Evolutionary conservation across 2,888 invertebrate species (phyloP), one percentile per base, ranked within the genome.

Genomic region (Bursaphelenchus okinawaensis): DNA sequence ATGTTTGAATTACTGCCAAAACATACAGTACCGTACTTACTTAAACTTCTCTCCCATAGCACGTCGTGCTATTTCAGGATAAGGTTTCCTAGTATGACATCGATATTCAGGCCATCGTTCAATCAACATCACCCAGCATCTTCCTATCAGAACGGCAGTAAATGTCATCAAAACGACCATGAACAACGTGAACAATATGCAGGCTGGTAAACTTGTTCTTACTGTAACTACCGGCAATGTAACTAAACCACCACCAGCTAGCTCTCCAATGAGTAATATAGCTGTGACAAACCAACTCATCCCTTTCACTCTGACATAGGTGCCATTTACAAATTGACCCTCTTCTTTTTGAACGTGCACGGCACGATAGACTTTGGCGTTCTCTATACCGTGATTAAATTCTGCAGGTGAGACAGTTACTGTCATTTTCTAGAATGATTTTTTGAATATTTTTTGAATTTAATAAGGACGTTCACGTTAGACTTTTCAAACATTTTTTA

Each of bases 181-280:
- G 27, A 68, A 66, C 23, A 78, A 52, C 28, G 77, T 77, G 22
- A 64, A 63, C 67, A 68, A 74, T 66, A 78, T 2, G 9, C 51
- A 16, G 2, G n/a, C 19, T 16, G 31, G 29, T 71, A 65, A 26
- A 76, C 77, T 71, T 20, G 77, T 70, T 67, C 78, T 77, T 62
- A 78, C 78, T 63, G 77, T 72, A 16, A 78, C 78, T 0, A 78
- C 77, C 12, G 78, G 78, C 27, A 78, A 54, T 29, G 78, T 78
- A 23, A 79, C 79, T 19, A 79, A 69, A 24, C 79, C 79, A 54
- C 79, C 78, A 40, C 79, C 79, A 27, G 78, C 79, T 52, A 79
- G 68, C 68, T 79, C 79, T 59, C 78, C 79, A 20, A 79, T 77
- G 9, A 63, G 9, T 4, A 63, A 66, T 16, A 66, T 31, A 12